A percentile compares a stretch with the other conserved stretches of the same genome.
phyloP scores from a whole-genome alignment of 2,797 vertebrate species.

The Ctenosaura bakeri region DNA sequence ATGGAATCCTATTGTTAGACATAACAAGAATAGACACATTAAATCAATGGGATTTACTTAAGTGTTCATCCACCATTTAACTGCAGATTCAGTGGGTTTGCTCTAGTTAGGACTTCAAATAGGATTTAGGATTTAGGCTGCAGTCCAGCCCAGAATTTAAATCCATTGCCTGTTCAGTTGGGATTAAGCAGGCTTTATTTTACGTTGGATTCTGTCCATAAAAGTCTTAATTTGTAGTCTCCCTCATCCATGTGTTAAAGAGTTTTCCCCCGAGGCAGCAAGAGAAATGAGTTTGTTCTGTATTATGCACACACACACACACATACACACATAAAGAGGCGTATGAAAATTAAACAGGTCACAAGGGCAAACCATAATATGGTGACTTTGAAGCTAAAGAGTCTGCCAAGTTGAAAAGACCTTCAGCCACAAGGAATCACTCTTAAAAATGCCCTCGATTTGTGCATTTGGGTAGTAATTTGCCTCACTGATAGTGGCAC shows the following conservation, averaged over 20 bases:
- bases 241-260: background rate
- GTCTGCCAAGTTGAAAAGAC: background rate
- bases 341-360: background rate
- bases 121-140: no score
- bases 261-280: background rate
- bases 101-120: no score
- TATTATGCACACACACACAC: background rate
- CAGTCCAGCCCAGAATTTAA: background rate
- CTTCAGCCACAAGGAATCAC: background rate
- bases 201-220: background rate
- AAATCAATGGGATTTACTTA: no score
- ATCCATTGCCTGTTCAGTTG: background rate
- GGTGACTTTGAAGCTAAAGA: background rate
- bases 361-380: background rate
- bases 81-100: no score
- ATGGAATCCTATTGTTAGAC: no score
- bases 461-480: background rate
- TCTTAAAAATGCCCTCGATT: background rate
- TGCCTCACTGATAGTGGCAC: fast-evolving
- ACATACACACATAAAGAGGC: background rate
- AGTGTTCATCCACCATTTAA: background rate
- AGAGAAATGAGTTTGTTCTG: background rate
- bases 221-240: background rate
- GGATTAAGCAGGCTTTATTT: background rate
- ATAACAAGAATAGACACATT: no score